phyloP scores from a whole-genome alignment of 2,888 invertebrate genomes.

The Alitta virens region DNA sequence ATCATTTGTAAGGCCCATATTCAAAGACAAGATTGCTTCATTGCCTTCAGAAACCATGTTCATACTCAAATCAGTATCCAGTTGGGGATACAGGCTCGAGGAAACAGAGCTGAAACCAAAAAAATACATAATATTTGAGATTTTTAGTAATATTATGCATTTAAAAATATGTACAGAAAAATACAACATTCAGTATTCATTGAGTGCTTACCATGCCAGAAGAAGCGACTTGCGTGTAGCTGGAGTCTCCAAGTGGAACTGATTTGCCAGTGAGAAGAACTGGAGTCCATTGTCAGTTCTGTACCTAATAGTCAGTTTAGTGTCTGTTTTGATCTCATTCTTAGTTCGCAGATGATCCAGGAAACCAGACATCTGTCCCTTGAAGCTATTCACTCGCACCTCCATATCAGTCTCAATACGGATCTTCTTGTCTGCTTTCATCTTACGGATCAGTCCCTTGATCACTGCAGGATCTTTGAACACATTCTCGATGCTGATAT shows the following conservation, averaged over 20 bases:
- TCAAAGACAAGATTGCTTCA: not conserved
- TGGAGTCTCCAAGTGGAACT: too few species aligned
- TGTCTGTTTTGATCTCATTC: not conserved
- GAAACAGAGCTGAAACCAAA: constrained; percentile 15
- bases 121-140: not conserved
- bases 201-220: too few species aligned
- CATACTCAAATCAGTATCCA: constrained; percentile 18
- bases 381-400: constrained; percentile 18
- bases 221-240: too few species aligned
- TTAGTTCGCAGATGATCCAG: not conserved
- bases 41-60: not conserved
- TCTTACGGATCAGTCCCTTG: constrained; percentile 9
- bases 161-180: too few species aligned
- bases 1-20: not conserved
- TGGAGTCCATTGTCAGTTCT: too few species aligned
- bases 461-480: constrained; percentile 21
- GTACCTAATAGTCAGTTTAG: not conserved
- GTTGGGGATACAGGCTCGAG: constrained; percentile 14
- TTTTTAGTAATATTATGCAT: too few species aligned
- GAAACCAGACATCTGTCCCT: constrained; percentile 13
- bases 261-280: too few species aligned
- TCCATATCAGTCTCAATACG: constrained; percentile 19
- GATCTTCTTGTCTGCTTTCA: constrained; percentile 3
- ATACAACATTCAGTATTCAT: too few species aligned
- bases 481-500: constrained; percentile 21